Evolutionary conservation across 30 jellyfish, hydroid and myxozoan species (phyloP), one percentile per base, ranked within the genome.

Genomic region (Aurelia aurita): DNA sequence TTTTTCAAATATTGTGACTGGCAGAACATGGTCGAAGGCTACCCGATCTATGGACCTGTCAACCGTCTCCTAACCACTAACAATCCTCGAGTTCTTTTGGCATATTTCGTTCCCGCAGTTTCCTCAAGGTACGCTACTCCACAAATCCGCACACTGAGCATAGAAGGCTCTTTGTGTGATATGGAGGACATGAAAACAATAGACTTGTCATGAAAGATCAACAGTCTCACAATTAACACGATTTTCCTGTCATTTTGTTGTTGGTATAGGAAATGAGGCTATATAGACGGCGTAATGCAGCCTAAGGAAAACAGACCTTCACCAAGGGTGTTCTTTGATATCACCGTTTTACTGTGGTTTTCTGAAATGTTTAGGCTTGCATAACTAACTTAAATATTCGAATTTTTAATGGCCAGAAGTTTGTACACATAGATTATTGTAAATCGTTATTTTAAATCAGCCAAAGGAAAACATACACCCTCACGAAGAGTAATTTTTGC

Each of bases 111-210:
- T 25, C 70, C 90, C 90, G 82, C 90, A 79, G 82, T 35, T 79
- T 79, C 90, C 90, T 62, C 90, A 60, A 79, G 90, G 34, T 35
- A 68, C 82, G 46, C 72, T 79, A 60, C 54, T 67, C 74, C 7
- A 81, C 58, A 64, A 79, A 79, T 66, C 90, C 82, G 82, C 90
- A 10, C 90, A 63, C 82, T 81, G 47, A 79, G 90, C 90, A 79
- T 64, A 79, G 90, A 25, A 65, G 82, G 90, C 63, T 77, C 90
- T 79, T 79, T 79, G 90, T 79, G 90, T 79, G 90, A 79, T 16
- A 65, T 46, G 53, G 80, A 53, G 83, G 82, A 79, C 90, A 43
- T 27, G 90, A 34, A 79, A 79, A 79, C 90, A 79, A 79, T 64
- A 51, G 90, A 49, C 58, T 67, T 79, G 90, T 79, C 90, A 79